These are phyloP conservation scores for Gambusia holbrooki DNA, from an alignment of 2,113 vertebrate genomes.

Conservation along the genomic window DNA sequence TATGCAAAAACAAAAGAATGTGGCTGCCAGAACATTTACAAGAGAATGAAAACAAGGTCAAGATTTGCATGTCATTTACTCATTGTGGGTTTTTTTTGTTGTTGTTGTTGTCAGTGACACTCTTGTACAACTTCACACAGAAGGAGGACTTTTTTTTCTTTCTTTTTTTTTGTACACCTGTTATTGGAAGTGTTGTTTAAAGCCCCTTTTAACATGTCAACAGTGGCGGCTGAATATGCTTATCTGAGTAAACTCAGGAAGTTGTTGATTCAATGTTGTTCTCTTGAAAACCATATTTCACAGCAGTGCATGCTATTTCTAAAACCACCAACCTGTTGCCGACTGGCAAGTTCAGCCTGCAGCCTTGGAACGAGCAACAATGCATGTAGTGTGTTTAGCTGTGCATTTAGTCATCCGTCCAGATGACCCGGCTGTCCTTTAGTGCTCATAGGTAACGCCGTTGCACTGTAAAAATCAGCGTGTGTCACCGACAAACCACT, in stretches of 20 bases:
- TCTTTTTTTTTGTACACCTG: not conserved
- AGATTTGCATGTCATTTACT: constrained; percentile 59
- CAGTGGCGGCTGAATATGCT: not conserved
- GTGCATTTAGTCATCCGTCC: constrained; percentile 27
- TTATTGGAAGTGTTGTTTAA: not conserved
- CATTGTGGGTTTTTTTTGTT: not conserved
- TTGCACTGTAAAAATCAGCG: not conserved
- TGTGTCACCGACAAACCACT: not conserved
- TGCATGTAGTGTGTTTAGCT: not conserved
- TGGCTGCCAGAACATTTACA: constrained; percentile 55
- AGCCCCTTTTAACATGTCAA: not conserved
- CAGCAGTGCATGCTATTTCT: constrained; percentile 35
- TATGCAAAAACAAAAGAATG: constrained; percentile 44
- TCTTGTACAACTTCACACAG: constrained; percentile 13
- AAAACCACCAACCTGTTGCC: not conserved
- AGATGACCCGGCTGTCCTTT: constrained; percentile 61
- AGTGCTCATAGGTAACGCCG: constrained; percentile 32
- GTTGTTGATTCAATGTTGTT: constrained; percentile 1
- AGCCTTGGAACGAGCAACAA: constrained; percentile 20
- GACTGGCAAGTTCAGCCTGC: not conserved
- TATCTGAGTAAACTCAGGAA: not conserved
- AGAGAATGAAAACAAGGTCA: constrained; percentile 50
- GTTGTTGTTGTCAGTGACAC: constrained; percentile 4
- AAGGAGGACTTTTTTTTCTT: not conserved
- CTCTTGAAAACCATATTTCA: not conserved